These are phyloP conservation scores for Agriopis leucophaearia DNA, from an alignment of 2,888 invertebrate genomes.

Conservation along the genomic window DNA sequence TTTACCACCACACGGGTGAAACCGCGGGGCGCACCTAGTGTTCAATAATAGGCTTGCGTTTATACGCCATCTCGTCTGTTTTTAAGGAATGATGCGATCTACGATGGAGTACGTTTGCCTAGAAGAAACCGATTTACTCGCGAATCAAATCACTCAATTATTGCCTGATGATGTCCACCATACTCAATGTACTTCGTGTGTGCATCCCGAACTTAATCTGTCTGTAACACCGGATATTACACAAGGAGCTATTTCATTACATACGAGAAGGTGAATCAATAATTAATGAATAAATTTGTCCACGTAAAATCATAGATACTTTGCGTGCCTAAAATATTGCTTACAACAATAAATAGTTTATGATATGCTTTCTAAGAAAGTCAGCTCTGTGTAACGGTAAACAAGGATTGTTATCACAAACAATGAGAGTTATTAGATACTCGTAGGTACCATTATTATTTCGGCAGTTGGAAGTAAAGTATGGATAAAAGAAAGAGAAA, in stretches of 20 bases:
- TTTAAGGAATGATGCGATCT: too few relatives aligned
- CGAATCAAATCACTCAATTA: neutral
- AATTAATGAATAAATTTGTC: too few relatives aligned
- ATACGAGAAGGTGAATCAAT: neutral
- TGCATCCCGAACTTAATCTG: neutral
- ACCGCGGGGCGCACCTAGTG: too few relatives aligned
- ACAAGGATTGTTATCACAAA: constrained; percentile 2
- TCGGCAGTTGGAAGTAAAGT: neutral
- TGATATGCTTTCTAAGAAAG: neutral
- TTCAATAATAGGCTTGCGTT: too few relatives aligned
- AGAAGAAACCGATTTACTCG: too few relatives aligned
- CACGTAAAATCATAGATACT: neutral
- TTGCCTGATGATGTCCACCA: neutral
- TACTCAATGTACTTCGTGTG: neutral
- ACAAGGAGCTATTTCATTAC: neutral
- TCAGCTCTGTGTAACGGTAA: neutral
- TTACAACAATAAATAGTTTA: too few relatives aligned
- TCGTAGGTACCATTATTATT: too few relatives aligned
- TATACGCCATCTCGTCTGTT: too few relatives aligned
- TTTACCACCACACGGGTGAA: too few relatives aligned
- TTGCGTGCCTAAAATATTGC: neutral
- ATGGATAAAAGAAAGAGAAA: neutral
- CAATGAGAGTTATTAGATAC: neutral
- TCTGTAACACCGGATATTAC: neutral
- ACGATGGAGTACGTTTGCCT: too few relatives aligned